Percentiles rank a stretch among this genome's conserved stretches.
These are phyloP conservation scores for Timema podura DNA, from an alignment of 2,888 invertebrate genomes.

Conservation along the genomic window DNA sequence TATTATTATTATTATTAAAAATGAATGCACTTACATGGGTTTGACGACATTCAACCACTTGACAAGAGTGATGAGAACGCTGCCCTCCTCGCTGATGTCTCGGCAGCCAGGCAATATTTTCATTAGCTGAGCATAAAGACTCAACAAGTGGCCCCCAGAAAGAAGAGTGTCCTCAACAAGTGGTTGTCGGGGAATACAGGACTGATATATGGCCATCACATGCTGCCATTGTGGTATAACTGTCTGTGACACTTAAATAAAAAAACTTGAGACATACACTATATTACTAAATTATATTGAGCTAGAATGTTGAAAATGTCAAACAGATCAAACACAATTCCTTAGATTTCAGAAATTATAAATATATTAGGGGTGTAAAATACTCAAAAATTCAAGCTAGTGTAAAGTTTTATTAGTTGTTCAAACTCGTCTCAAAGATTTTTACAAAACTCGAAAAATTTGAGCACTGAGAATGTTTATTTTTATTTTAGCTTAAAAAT, in stretches of 20 bases:
- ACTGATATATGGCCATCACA: slow-evolving; percentile 45
- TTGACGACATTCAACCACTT: slow-evolving; percentile 45
- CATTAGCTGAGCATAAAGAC: slow-evolving; percentile 53
- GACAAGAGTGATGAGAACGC: slow-evolving; percentile 36
- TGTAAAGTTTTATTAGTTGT: too few species aligned
- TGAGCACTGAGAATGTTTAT: too few species aligned
- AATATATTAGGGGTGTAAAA: too few species aligned
- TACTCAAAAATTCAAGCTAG: too few species aligned
- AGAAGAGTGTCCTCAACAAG: slow-evolving; percentile 49
- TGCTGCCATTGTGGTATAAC: slow-evolving; percentile 49
- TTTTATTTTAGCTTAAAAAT: too few species aligned
- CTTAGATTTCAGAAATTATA: too few species aligned
- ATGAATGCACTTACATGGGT: slow-evolving; percentile 48
- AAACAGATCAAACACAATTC: too few species aligned
- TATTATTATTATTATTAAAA: too few species aligned
- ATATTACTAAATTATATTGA: too few species aligned
- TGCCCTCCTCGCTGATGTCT: slow-evolving; percentile 45
- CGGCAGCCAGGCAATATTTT: slow-evolving; percentile 48
- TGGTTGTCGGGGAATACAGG: slow-evolving; percentile 47
- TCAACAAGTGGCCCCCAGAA: slow-evolving; percentile 51
- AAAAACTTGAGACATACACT: neutral
- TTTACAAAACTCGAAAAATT: too few species aligned
- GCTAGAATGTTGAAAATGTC: too few species aligned
- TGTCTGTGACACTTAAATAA: slow-evolving; percentile 40
- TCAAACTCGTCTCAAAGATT: too few species aligned